Conservation (phyloP, 2,888 invertebrate genomes). For the Ypsolopha scabrella region DNA sequence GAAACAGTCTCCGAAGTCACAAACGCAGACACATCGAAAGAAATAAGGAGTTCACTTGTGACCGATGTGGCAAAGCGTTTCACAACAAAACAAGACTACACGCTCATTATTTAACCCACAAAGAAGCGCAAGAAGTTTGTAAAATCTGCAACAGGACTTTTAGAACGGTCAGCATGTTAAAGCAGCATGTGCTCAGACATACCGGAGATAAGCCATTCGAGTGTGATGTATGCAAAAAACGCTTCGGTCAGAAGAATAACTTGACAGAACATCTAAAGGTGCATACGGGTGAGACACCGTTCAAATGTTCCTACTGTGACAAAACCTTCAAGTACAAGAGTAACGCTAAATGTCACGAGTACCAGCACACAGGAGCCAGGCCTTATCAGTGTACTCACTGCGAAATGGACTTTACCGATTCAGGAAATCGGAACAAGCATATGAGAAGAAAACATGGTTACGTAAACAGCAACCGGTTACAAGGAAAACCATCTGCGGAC, state of each 20-base stretch:
- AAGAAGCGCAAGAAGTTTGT: conserved; percentile 9
- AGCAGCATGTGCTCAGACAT: conserved; percentile 3
- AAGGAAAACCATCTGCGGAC: neutral
- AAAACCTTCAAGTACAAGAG: conserved; percentile 75
- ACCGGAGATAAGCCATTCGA: conserved; percentile 1
- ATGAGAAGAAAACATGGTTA: conserved; percentile 35
- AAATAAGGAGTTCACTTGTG: conserved; percentile 11
- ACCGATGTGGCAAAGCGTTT: conserved; percentile 14
- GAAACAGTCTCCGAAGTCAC: conserved; percentile 4
- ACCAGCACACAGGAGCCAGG: conserved; percentile 38
- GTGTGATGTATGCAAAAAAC: conserved; percentile 6
- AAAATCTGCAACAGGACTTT: conserved; percentile 4
- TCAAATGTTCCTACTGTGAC: conserved; percentile 74
- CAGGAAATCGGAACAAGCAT: conserved; percentile 78
- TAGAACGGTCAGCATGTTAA: neutral
- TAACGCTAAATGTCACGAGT: conserved; percentile 34
- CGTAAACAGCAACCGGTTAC: neutral
- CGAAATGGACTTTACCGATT: conserved; percentile 72
- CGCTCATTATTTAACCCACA: conserved; percentile 11
- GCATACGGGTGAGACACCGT: conserved; percentile 77
- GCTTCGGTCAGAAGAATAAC: conserved; percentile 67
- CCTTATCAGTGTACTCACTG: conserved; percentile 75
- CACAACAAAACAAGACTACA: conserved; percentile 8
- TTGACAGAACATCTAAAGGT: conserved; percentile 73
- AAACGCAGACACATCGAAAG: conserved; percentile 17